Base-by-base conservation (phyloP, 2,888 invertebrate species). In the Lissocephala sabroskyi region DNA sequence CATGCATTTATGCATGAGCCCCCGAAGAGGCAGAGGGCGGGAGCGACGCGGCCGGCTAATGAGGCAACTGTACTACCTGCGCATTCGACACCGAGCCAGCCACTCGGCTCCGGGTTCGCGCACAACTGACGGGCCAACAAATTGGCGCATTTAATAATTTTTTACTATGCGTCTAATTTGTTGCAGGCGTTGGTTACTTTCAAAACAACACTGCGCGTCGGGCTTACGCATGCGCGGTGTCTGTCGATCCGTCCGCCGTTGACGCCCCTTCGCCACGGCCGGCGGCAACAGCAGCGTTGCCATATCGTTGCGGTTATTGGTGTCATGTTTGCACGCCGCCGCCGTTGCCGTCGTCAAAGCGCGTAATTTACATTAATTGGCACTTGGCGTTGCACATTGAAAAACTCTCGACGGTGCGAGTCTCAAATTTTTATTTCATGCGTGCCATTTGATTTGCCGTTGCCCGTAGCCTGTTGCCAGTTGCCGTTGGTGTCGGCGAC, bases 361-460 rank as follows among this genome's bases (percentile, higher is more conserved):
- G 73, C 65, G 67, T 75, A 75, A 73, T 73, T 73, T 73, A 66
- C 73, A 73, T 73, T 73, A 73, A 73, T 73, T 73, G 73, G 70
- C 75, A 66, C 67, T 35, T 17, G 73, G 68, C 61, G 70, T 74
- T 77, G 54, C 59, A 70, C 77, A 70, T 73, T 76, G n/a, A 61
- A 68, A 74, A 71, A 17, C 30, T 73, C 65, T 60, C 65, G 76
- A 68, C 68, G 53, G 73, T 52, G 65, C 74, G 41, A 53, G 14
- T 26, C 3, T 16, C n/a, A 62, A 68, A 76, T 64, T 74, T 68
- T 76, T 76, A 71, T 71, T 76, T 71, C 70, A 71, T 71, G 71
- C 77, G 77, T 71, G 66, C 74, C 59, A 76, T 76, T 76, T 73
- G 76, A 76, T 76, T 76, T 76, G 42, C 42, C 39, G 40, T 48